Evolutionary conservation across 2,888 invertebrate genomes (phyloP).

Genomic region (Thalpophila matura): DNA sequence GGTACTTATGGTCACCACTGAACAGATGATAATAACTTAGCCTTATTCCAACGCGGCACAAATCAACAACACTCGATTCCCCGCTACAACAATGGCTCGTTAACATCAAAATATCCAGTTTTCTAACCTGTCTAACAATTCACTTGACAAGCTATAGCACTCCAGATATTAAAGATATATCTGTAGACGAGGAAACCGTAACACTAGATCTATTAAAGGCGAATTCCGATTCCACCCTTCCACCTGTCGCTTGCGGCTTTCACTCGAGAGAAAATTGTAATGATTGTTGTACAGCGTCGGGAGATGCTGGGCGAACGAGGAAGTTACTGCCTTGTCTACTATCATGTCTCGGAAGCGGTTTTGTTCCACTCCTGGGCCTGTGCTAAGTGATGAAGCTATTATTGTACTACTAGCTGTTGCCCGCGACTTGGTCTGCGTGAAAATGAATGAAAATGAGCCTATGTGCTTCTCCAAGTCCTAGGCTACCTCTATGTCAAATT

Average conservation of each 20-base stretch:
- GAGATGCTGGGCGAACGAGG: conserved; percentile 14
- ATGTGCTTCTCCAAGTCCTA: too few relatives aligned
- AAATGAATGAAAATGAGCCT: too few relatives aligned
- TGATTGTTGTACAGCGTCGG: conserved; percentile 17
- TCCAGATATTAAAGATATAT: conserved; percentile 15
- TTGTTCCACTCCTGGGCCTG: too few relatives aligned
- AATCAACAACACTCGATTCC: conserved; percentile 18
- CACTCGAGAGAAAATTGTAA: conserved; percentile 60
- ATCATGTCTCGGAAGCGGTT: too few relatives aligned
- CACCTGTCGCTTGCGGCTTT: conserved; percentile 56
- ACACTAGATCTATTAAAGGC: conserved; percentile 49
- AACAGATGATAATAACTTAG: not conserved
- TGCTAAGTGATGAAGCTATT: too few relatives aligned
- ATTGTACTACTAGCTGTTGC: too few relatives aligned
- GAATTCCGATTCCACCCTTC: conserved; percentile 61
- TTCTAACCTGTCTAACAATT: not conserved
- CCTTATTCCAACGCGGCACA: not conserved
- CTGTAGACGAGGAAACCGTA: conserved; percentile 44
- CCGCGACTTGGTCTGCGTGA: too few relatives aligned
- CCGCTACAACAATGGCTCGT: conserved; percentile 13
- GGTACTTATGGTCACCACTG: too few relatives aligned
- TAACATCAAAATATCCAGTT: not conserved
- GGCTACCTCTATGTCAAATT: too few relatives aligned
- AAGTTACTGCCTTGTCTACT: not conserved
- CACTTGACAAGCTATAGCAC: conserved; percentile 2